Evolutionary conservation across 2,888 invertebrate species (phyloP).

Genomic region (Dichetophora obliterata): DNA sequence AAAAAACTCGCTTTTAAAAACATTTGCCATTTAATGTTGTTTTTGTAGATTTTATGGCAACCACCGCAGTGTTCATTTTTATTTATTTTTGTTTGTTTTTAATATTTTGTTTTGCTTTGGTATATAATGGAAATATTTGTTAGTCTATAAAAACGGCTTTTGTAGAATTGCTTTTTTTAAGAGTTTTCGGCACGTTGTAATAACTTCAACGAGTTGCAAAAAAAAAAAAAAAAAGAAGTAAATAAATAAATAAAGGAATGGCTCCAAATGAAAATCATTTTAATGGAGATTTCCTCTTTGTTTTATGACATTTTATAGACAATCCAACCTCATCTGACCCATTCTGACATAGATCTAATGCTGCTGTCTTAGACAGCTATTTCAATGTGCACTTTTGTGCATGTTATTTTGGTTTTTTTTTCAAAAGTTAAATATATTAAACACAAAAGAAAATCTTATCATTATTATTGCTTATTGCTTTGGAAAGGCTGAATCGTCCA

Average conservation of each 20-base stretch:
- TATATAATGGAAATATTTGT: conserved; percentile 3
- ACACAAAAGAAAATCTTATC: no score
- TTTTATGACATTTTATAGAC: no score
- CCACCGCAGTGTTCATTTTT: neutral
- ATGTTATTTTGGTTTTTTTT: no score
- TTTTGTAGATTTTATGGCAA: conserved; percentile 5
- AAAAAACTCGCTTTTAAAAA: conserved; percentile 14
- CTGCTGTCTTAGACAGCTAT: neutral
- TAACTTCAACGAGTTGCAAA: conserved; percentile 13
- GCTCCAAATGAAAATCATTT: conserved; percentile 14
- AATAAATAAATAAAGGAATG: neutral
- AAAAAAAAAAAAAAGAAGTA: neutral
- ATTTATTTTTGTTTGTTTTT: neutral
- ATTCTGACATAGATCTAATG: neutral
- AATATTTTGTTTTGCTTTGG: neutral
- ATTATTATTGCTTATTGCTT: no score
- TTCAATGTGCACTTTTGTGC: no score
- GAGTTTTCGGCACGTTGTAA: conserved; percentile 16
- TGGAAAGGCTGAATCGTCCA: no score
- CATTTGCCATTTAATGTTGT: conserved; percentile 11
- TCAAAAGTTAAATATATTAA: no score
- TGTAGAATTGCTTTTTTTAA: conserved; percentile 1
- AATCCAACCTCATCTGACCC: no score
- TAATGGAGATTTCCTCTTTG: conserved; percentile 6
- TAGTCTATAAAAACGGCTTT: conserved; percentile 6